phyloP scores from a whole-genome alignment of 2,888 invertebrate genomes.

The Osmoderma eremita region DNA sequence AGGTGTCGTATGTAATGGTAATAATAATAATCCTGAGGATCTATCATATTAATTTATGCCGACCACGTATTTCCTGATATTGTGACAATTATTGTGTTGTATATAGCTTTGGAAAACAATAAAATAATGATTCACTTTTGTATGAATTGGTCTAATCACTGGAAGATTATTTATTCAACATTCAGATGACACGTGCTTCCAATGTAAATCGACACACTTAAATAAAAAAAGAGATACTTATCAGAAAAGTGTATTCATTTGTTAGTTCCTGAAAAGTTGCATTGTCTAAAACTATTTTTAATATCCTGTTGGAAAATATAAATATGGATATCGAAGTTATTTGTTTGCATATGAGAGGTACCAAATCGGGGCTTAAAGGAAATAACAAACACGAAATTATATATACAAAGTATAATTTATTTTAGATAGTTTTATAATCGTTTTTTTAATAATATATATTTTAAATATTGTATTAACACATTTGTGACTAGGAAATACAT shows the following conservation, averaged over 20 bases:
- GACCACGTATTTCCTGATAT: constrained; percentile 27
- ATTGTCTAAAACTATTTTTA: constrained; percentile 20
- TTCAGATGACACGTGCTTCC: constrained; percentile 10
- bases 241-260: constrained; percentile 2
- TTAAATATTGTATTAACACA: constrained; percentile 26
- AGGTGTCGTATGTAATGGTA: background rate
- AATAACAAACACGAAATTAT: background rate
- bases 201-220: background rate
- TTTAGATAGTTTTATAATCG: background rate
- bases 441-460: background rate
- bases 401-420: constrained; percentile 14
- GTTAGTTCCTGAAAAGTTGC: constrained; percentile 14
- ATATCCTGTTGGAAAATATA: constrained; percentile 1
- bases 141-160: constrained; percentile 23
- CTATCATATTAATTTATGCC: constrained; percentile 15
- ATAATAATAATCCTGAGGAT: too few species aligned
- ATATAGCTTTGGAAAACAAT: constrained; percentile 14
- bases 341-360: background rate
- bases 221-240: constrained; percentile 1
- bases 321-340: background rate
- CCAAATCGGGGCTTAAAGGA: background rate
- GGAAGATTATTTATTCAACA: constrained; percentile 10
- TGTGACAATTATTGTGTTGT: constrained; percentile 9
- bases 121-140: constrained; percentile 5
- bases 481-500: constrained; percentile 26